Conservation (phyloP, 1,140 invertebrate genomes). For the Condylostylus longicornis region DNA sequence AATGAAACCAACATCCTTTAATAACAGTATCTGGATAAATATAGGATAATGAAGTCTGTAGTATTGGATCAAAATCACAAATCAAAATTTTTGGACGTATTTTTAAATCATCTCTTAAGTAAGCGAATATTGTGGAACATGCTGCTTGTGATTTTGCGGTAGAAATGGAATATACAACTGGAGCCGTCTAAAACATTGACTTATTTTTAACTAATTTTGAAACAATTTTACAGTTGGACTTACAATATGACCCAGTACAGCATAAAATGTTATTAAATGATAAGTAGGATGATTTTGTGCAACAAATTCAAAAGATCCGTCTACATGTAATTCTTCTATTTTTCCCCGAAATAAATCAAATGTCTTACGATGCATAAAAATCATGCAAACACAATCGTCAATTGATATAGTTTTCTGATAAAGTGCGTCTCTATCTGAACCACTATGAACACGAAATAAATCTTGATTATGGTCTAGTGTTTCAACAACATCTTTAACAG, state of each 20-base stretch:
- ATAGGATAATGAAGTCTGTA: conserved; percentile 1
- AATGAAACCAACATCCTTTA: conserved; percentile 7
- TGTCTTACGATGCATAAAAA: conserved; percentile 7
- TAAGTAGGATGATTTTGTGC: neutral
- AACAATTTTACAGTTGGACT: neutral
- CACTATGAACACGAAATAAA: conserved; percentile 4
- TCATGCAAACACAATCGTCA: conserved; percentile 1
- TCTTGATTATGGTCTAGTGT: neutral
- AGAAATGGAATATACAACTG: conserved; percentile 2
- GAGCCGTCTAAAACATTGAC: neutral
- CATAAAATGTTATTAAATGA: conserved; percentile 3
- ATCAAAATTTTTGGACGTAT: conserved; percentile 4
- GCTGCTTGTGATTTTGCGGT: conserved; percentile 4
- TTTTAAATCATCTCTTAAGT: conserved; percentile 1
- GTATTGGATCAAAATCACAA: conserved; percentile 2
- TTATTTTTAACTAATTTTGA: neutral
- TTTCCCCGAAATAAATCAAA: conserved; percentile 1
- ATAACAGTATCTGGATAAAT: conserved; percentile 4
- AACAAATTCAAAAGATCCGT: neutral
- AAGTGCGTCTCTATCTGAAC: conserved; percentile 1
- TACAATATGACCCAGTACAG: conserved; percentile 2
- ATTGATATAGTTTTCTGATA: conserved; percentile 4
- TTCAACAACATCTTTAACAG: conserved; percentile 2
- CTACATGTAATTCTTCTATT: conserved; percentile 5
- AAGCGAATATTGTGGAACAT: conserved; percentile 4